phyloP scores from a whole-genome alignment of 1,140 invertebrate species.

The Euwallacea fornicatus region DNA sequence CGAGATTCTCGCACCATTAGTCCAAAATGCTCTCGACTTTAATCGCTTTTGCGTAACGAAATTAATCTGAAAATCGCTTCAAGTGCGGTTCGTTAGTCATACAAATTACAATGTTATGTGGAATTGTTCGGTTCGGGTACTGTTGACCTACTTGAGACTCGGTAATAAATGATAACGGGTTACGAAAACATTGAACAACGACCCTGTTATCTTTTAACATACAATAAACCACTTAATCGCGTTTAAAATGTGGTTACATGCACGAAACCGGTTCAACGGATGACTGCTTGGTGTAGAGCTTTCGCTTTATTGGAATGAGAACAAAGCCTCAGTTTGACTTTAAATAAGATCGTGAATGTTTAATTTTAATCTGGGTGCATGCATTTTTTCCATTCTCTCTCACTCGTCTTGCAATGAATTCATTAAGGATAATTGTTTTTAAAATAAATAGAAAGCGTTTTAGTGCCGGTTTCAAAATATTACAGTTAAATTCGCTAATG shows the following conservation, averaged over 20 bases:
- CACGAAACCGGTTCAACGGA: slow-evolving; percentile 3
- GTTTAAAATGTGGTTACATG: slow-evolving; percentile 1
- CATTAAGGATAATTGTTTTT: no score
- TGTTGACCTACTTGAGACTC: slow-evolving; percentile 1
- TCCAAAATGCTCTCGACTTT: neutral
- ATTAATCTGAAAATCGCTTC: slow-evolving; percentile 1
- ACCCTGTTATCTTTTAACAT: slow-evolving; percentile 5
- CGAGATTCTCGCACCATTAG: slow-evolving; percentile 1
- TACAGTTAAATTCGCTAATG: no score
- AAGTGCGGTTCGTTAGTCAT: slow-evolving; percentile 6
- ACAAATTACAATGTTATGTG: neutral
- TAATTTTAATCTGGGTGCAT: no score
- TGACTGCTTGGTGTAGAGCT: neutral
- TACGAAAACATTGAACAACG: slow-evolving; percentile 4
- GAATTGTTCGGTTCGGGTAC: slow-evolving; percentile 1
- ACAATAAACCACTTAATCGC: slow-evolving; percentile 5
- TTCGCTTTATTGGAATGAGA: slow-evolving; percentile 2
- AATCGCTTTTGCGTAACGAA: neutral
- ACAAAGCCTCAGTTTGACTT: neutral
- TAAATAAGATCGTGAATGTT: no score
- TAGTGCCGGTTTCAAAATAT: no score
- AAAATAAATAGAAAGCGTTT: no score
- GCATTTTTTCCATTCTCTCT: no score
- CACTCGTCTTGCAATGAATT: no score
- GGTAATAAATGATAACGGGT: slow-evolving; percentile 3